Evolutionary conservation across 2,113 vertebrate species (phyloP).

Genomic region (Anarhynchus alexandrinus): DNA sequence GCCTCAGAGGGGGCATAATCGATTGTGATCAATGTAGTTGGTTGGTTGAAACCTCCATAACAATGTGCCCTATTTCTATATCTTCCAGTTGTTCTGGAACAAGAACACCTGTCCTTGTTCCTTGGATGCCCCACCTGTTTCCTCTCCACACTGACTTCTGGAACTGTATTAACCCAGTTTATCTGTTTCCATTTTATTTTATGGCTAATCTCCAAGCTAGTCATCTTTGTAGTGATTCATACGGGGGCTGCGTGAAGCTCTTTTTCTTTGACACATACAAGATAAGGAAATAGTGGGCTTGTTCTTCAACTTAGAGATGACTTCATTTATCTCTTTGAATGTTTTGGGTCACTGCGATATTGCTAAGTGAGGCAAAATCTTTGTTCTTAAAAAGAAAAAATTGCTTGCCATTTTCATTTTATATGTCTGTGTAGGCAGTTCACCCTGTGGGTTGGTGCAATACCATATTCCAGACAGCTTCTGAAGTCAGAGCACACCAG

Average conservation of each 20-base stretch:
- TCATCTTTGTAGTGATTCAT: background rate
- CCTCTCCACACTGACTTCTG: background rate
- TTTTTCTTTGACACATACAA: background rate
- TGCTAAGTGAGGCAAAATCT: background rate
- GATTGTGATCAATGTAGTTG: background rate
- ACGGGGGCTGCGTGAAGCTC: background rate
- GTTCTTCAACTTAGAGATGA: background rate
- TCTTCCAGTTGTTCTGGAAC: background rate
- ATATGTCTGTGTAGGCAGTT: background rate
- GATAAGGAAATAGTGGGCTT: background rate
- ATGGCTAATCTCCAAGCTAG: background rate
- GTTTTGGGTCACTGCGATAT: background rate
- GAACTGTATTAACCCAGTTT: background rate
- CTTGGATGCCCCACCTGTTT: background rate
- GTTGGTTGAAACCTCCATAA: background rate
- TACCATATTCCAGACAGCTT: background rate
- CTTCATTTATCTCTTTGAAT: background rate
- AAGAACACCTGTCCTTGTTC: background rate
- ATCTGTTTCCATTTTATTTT: background rate
- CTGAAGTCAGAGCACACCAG: background rate
- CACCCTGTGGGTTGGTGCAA: background rate
- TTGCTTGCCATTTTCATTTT: background rate
- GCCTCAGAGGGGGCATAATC: background rate
- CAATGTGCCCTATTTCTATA: background rate
- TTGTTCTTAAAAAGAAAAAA: background rate